Evolutionary conservation across 2,888 invertebrate genomes (phyloP).

Genomic region (Conistra vaccinii): DNA sequence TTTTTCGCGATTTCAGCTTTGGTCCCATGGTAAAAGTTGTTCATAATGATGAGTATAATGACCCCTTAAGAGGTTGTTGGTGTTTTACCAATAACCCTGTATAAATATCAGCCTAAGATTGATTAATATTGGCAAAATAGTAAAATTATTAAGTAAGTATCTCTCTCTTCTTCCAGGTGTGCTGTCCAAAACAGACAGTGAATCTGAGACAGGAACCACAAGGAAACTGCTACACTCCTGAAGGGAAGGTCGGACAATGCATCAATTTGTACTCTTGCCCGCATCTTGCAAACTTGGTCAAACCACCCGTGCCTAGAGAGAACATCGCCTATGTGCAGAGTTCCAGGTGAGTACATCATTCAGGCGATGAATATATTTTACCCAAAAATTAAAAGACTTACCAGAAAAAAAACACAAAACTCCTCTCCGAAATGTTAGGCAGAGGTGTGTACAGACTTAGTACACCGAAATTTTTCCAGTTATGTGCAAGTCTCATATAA

Average conservation of each 20-base stretch:
- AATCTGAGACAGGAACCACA: too few relatives aligned
- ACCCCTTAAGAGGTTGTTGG: too few relatives aligned
- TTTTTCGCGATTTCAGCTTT: too few relatives aligned
- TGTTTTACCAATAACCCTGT: too few relatives aligned
- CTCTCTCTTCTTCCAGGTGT: constrained; percentile 50
- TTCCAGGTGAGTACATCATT: constrained; percentile 71
- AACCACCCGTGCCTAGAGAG: constrained; percentile 65
- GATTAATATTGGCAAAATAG: not conserved
- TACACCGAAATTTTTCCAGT: not conserved
- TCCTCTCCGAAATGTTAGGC: not conserved
- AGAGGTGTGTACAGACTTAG: not conserved
- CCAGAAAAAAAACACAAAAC: too few relatives aligned
- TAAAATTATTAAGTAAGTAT: not conserved
- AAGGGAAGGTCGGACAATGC: constrained; percentile 74
- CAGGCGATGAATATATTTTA: not conserved
- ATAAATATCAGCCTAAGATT: not conserved
- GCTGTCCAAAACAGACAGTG: constrained; percentile 46
- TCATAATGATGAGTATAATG: too few relatives aligned
- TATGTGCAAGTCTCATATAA: not conserved
- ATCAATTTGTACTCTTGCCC: constrained; percentile 73
- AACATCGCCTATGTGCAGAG: constrained; percentile 71
- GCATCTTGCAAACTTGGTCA: constrained; percentile 67
- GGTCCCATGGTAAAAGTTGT: too few relatives aligned
- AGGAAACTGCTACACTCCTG: constrained; percentile 72
- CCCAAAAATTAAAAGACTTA: not conserved